These are phyloP conservation scores for Phenganax stokvisi DNA, from an alignment of 92 coral and sea anemone genomes.

Conservation along the genomic window DNA sequence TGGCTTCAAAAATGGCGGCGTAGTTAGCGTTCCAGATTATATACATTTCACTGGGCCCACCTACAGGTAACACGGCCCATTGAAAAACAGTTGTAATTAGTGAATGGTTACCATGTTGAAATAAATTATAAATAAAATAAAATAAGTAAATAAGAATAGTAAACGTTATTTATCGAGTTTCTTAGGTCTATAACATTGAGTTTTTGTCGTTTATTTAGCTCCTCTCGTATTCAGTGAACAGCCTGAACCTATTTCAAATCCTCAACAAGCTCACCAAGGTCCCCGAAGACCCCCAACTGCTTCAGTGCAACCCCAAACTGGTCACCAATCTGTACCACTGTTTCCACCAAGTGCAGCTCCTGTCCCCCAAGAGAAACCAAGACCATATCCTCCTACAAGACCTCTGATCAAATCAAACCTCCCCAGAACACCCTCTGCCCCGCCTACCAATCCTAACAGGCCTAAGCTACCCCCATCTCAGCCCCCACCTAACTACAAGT, in stretches of 20 bases:
- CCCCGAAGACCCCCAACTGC: neutral
- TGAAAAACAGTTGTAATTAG: neutral
- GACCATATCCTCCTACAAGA: conserved; percentile 1
- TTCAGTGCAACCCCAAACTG: conserved; percentile 7
- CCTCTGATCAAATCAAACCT: neutral
- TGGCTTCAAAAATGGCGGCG: no score
- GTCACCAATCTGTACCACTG: conserved; percentile 33
- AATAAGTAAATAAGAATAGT: no score
- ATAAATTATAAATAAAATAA: no score
- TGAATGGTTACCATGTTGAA: neutral
- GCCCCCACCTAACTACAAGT: conserved; percentile 1
- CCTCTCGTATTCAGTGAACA: neutral
- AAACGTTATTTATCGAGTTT: no score
- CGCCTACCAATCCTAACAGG: conserved; percentile 15
- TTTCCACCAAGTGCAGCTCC: conserved; percentile 36
- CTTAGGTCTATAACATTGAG: no score
- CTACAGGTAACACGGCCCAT: neutral
- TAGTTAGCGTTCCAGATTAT: no score
- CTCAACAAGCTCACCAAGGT: neutral
- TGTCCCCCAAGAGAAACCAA: conserved; percentile 8
- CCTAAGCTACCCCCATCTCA: conserved; percentile 26
- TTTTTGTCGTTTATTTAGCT: neutral
- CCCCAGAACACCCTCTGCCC: neutral
- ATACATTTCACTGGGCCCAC: neutral
- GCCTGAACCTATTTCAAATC: neutral